Evolutionary conservation across 2,888 invertebrate genomes (phyloP), one percentile per base, ranked within the genome.

Genomic region (Baccha elongata): DNA sequence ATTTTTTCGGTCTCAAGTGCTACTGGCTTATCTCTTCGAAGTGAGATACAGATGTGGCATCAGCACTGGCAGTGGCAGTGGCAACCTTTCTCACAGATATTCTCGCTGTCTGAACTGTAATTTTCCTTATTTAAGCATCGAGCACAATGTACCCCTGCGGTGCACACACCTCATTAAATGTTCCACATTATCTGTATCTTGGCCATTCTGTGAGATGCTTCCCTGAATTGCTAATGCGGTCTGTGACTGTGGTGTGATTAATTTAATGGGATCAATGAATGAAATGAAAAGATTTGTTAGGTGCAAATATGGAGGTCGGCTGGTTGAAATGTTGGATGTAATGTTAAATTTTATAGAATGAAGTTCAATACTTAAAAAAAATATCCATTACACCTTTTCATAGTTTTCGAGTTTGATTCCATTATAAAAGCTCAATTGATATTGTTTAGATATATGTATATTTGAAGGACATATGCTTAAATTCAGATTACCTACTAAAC

Each of bases 81-180:
- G 58, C 52, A 75, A 60, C 58, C 65, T 75, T 81, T 80, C 69
- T 62, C 21, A 40, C 26, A 64, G 74, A 74, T 44, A 55, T 69
- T 50, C 52, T 46, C 68, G 37, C 15, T 37, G 1, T 32, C 52
- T 35, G 42, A 60, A 60, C 60, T 29, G 60, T 60, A 60, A 37
- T 67, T 71, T 65, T 65, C 64, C 17, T 55, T 73, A 64, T 35
- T 73, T 37, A 48, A 64, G 35, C 55, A 7, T 60, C 37, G 23
- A 40, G 55, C 64, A 23, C 46, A 71, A 55, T 21, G 67, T 53
- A 52, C 71, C 69, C 74, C 83, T 83, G 83, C 64, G 68, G 83
- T 73, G 83, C 78, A 78, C 83, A 83, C 83, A 83, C 83, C 83
- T 83, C 83, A 83, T 83, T 83, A 83, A 83, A 78, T 83, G 83